Evolutionary conservation across 2,888 invertebrate genomes (phyloP), one percentile per base, ranked within the genome.

Genomic region (Eupsilia transversa): DNA sequence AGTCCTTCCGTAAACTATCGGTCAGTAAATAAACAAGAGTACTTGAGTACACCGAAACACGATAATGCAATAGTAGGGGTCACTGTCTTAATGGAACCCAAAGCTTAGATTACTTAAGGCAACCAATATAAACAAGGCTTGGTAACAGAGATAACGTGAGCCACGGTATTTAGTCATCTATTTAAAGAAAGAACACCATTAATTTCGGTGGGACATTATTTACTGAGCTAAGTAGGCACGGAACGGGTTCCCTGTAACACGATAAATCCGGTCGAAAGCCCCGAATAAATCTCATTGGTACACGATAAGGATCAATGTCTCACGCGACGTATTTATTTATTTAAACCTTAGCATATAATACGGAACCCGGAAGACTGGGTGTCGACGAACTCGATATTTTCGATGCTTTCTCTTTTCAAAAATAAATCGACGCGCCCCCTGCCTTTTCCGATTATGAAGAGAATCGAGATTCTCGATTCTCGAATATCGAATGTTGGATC

Each of bases 221-320:
- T 96, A 96, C 94, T 91, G 93, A 94, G 93, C 93, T 93, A 93
- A 95, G 95, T 93, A 95, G 94, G 92, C 96, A 95, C 94, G 95
- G 91, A 96, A 95, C 96, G 95, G 94, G 95, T 96, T 94, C 91
- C 94, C 90, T 92, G 93, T 93, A 92, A 92, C 93, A 89, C 94
- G 90, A 95, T 96, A 96, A 96, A 96, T 95, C 93, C 91, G 84
- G 87, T 93, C 92, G 93, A 95, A 95, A 94, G 95, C 94, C 91
- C 91, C 89, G 88, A 92, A 96, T 96, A 96, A 96, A 96, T 96
- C 96, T 95, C 89, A 90, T 89, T 91, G 90, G 92, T 92, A 93
- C 94, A 91, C 95, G 96, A 96, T 96, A 96, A 96, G 95, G 94
- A 95, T 95, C 96, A 94, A 94, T 94, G 95, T 94, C 95, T 95